Base-by-base conservation (phyloP, 2,797 vertebrate species). In the Ciconia nigra region DNA sequence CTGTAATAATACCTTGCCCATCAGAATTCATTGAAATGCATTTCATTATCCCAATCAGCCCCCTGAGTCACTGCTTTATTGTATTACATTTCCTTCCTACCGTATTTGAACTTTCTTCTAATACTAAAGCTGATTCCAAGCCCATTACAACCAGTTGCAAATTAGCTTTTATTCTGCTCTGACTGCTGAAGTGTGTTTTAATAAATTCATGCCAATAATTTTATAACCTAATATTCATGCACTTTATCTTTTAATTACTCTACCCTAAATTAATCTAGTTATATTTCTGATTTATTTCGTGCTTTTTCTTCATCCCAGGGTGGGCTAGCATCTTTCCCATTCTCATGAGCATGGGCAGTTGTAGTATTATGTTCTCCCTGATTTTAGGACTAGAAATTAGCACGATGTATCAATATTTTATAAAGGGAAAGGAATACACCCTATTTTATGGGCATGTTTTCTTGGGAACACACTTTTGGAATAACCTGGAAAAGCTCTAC, bases 1-100 rank as follows among this genome's bases (percentile, higher is more conserved):
- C 96, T 92, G 83, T 94, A 96, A 97, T 97, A 97, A 97, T 89
- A 93, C 84, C 95, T 90, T 95, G 74, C 90, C 80, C 79, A 85
- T 86, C 83, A 94, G 79, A 97, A 95, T 97, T 97, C 86, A 97
- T 52, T 97, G 91, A 95, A 95, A 96, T 96, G 93, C 90, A 94
- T 96, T 98, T 97, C 95, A 97, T 96, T 97, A 97, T 96, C 67
- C 93, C 92, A 97, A 91, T 94, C 95, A 96, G 63, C 91, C 89
- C 95, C 87, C 59, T 80, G 92, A 96, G 95, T 96, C 93, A 96
- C 37, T 95, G 73, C 87, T 97, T 95, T 95, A 97, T 96, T 97
- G 90, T 97, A 96, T 91, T 96, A 92, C 62, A 93, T 93, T 98
- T 93, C 59, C 69, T 97, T 97, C 90, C 90, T 93, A 94, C 94